Conservation (phyloP, 2,797 vertebrate genomes). For the Orientallactaga sibirica region DNA sequence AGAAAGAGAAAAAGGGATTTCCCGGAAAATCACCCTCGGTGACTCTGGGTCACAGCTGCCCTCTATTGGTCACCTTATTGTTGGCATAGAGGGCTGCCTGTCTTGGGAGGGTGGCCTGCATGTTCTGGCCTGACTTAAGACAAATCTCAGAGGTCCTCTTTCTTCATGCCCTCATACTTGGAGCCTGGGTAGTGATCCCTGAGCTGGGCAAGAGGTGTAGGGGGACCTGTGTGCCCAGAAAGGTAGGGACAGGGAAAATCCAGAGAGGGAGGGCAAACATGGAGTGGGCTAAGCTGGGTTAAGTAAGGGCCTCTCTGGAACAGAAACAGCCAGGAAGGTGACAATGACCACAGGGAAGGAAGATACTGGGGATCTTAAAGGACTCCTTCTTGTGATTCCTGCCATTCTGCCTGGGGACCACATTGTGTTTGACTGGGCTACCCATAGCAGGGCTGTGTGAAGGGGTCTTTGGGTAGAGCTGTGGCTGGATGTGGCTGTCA, state of each 20-base stretch:
- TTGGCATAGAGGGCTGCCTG: not conserved
- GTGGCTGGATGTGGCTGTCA: not conserved
- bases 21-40: not conserved
- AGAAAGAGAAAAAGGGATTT: slow-evolving; percentile 60
- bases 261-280: fast-evolving
- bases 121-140: not conserved
- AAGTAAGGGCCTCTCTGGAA: too few species aligned
- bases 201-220: not conserved
- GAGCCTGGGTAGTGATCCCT: not conserved
- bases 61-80: not conserved
- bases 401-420: not conserved
- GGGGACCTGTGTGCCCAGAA: not conserved
- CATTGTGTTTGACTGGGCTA: not conserved
- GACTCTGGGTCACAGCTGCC: not conserved
- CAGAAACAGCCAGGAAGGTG: not conserved
- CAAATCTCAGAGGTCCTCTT: not conserved
- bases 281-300: not conserved
- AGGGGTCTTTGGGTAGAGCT: not conserved
- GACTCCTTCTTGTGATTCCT: not conserved
- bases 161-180: fast-evolving
- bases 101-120: too few species aligned
- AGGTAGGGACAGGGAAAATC: not conserved
- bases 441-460: not conserved
- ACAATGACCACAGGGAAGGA: not conserved
- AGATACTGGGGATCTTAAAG: not conserved